phyloP scores from a whole-genome alignment of 2,113 vertebrate species.

The Copsychus sechellarum region DNA sequence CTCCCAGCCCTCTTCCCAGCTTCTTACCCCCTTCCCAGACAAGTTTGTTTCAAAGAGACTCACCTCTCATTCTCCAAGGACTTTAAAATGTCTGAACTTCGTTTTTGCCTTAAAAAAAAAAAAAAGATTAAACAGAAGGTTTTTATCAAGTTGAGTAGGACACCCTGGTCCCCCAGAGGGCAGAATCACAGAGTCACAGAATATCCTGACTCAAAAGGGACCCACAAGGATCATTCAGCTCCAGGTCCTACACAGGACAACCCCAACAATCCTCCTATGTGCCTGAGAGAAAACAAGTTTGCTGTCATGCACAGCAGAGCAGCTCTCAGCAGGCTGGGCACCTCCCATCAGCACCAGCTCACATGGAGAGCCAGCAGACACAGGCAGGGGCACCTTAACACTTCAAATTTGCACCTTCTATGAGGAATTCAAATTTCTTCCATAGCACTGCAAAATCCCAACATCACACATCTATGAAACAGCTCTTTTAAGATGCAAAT shows the following conservation, averaged over 20 bases:
- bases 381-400: not conserved
- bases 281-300: not conserved
- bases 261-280: not conserved
- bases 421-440: not conserved
- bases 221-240: not conserved
- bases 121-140: not conserved
- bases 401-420: not conserved
- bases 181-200: not conserved
- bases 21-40: not conserved
- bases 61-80: slow-evolving; percentile 92
- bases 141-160: not conserved
- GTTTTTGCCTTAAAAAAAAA: slow-evolving; percentile 78
- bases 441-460: not conserved
- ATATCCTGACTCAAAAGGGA: not conserved
- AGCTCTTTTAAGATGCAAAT: not conserved
- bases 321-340: not conserved
- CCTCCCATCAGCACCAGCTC: not conserved
- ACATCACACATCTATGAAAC: not conserved
- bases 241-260: not conserved
- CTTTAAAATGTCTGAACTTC: slow-evolving; percentile 87
- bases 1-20: not conserved
- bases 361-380: not conserved
- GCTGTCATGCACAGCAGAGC: not conserved
- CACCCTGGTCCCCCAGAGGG: not conserved
- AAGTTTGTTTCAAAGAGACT: slow-evolving; percentile 18